Evolutionary conservation across 2,113 vertebrate species (phyloP), one percentile per base, ranked within the genome.

Genomic region (Trematocara macrostoma): DNA sequence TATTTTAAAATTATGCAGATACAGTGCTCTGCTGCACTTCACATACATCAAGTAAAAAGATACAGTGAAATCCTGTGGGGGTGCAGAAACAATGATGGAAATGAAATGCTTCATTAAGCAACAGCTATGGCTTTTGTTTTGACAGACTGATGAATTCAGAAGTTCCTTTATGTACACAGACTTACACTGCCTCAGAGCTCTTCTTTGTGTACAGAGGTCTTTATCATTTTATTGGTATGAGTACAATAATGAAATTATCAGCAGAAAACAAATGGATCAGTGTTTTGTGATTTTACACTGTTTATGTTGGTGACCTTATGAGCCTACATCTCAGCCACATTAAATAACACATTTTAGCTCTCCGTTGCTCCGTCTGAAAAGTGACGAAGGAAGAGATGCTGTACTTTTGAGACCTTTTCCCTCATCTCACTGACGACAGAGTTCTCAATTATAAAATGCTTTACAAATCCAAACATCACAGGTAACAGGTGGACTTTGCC

Each of bases 1-100:
- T 87, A 61, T 90, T 76, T 84, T 90, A 83, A 91, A 92, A 90
- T 86, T 71, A 89, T 88, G 79, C 82, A 61, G 80, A 84, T 84
- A 83, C 35, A 12, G 42, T 86, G 86, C 89, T 87, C 79, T 55
- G 80, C 83, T 84, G 84, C 88, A 84, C 81, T 83, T 87, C 87
- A 88, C 85, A 91, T 92, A 88, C 84, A 93, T 91, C 86, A 87
- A 93, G 80, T 76, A 71, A 93, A 93, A 88, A 92, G 52, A 87
- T 69, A 80, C 53, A 86, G 29, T 83, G 61, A 89, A 93, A 84
- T 91, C 86, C 87, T 84, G 53, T 83, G 85, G 61, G 82, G 80
- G 42, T 59, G 57, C 29, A 35, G 71, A 79, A 78, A 93, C 61
- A 57, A 87, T 88, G 84, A 91, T 81, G 85, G 84, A 82, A 94